Evolutionary conservation across 1,140 invertebrate genomes (phyloP).

Genomic region (Pararge aegeria): DNA sequence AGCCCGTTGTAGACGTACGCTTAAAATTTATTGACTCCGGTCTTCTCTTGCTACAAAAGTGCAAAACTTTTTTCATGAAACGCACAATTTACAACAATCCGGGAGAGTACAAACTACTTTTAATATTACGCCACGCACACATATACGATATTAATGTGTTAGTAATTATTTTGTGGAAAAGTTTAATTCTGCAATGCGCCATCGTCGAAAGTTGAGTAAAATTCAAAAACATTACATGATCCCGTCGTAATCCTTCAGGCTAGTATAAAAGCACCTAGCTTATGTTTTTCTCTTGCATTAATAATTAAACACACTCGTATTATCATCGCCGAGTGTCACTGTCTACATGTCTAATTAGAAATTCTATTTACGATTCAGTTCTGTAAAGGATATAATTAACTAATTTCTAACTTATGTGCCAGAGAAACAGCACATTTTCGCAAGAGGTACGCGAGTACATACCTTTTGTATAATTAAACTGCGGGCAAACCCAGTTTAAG

Average conservation of each 20-base stretch:
- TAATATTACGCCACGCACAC: conserved; percentile 40
- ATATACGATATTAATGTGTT: conserved; percentile 39
- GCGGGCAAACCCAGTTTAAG: conserved; percentile 75
- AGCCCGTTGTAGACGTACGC: conserved; percentile 50
- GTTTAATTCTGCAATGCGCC: conserved; percentile 58
- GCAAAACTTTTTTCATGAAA: conserved; percentile 52
- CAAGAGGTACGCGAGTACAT: conserved; percentile 61
- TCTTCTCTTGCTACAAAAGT: conserved; percentile 54
- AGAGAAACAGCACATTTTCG: conserved; percentile 62
- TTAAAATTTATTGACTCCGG: conserved; percentile 60
- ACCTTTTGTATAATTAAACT: conserved; percentile 79
- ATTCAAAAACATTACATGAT: conserved; percentile 46
- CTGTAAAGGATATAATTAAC: conserved; percentile 69
- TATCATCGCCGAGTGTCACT: conserved; percentile 48
- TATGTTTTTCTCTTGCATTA: conserved; percentile 38
- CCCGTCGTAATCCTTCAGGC: conserved; percentile 36
- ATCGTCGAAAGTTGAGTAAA: conserved; percentile 41
- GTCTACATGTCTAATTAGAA: conserved; percentile 57
- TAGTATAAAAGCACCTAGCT: conserved; percentile 33
- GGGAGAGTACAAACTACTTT: conserved; percentile 38
- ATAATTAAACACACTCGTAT: conserved; percentile 42
- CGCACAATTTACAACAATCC: conserved; percentile 50
- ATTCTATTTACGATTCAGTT: conserved; percentile 62
- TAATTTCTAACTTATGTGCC: conserved; percentile 66
- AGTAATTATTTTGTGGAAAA: conserved; percentile 51